Conservation (phyloP, 2,113 vertebrate genomes). For the Passer montanus region DNA sequence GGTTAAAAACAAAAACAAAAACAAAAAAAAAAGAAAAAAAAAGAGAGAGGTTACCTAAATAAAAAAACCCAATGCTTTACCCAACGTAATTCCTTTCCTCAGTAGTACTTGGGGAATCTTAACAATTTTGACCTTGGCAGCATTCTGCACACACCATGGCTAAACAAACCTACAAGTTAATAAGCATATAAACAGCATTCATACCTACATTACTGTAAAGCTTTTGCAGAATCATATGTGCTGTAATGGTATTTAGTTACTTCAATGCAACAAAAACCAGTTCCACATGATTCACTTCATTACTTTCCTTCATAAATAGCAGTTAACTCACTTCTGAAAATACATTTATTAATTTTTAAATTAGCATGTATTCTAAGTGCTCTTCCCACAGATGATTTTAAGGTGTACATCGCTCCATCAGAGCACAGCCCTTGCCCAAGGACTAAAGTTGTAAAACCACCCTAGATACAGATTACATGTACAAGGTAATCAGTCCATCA, state of each 20-base stretch:
- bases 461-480: not conserved
- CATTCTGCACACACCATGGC: not conserved
- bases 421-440: not conserved
- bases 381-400: not conserved
- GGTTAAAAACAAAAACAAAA: not conserved
- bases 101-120: not conserved
- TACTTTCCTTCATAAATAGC: not conserved
- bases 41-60: not conserved
- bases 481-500: not conserved
- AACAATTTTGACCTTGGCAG: not conserved
- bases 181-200: conserved; percentile 1
- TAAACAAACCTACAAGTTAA: not conserved
- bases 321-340: conserved; percentile 5
- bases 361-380: not conserved
- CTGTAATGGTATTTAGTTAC: not conserved
- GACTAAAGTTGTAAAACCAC: not conserved
- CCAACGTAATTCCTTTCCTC: not conserved
- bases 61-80: not conserved
- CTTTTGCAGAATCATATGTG: not conserved
- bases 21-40: too few relatives aligned
- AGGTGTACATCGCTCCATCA: not conserved
- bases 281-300: conserved; percentile 9
- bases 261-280: not conserved
- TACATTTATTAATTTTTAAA: conserved; percentile 8
- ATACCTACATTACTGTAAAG: not conserved